Evolutionary conservation across 1,140 invertebrate species (phyloP).

Genomic region (Papilio glaucus): DNA sequence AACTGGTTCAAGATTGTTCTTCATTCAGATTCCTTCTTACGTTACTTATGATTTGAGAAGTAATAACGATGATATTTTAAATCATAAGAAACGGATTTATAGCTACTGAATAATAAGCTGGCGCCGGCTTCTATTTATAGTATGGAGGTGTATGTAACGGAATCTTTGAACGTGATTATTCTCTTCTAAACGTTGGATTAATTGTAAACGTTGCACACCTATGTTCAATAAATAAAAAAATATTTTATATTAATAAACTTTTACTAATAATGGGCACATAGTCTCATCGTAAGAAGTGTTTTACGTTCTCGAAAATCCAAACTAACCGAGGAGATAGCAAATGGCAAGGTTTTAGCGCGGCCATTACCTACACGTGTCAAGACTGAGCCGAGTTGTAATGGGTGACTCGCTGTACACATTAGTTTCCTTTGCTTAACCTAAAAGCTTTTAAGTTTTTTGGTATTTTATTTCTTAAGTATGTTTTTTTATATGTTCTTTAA

Average conservation of each 20-base stretch:
- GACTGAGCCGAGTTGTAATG: background rate
- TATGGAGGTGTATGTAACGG: no score
- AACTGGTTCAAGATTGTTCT: background rate
- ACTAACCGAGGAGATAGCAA: background rate
- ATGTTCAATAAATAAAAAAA: no score
- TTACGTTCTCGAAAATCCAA: background rate
- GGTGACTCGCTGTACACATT: background rate
- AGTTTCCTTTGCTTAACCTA: slow-evolving; percentile 19
- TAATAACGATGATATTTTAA: no score
- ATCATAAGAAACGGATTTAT: no score
- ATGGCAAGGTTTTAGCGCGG: background rate
- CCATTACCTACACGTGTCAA: slow-evolving; percentile 13
- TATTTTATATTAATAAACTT: no score
- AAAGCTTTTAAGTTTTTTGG: background rate
- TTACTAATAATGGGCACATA: background rate
- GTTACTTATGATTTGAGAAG: no score
- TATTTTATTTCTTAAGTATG: background rate
- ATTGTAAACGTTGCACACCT: no score
- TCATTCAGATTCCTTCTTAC: background rate
- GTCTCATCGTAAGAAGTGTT: background rate
- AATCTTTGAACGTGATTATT: no score
- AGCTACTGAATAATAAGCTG: no score
- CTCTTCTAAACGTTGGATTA: no score
- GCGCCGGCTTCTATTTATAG: no score
- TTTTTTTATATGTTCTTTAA: background rate